Base-by-base conservation (phyloP, 2,113 vertebrate species). In the Zeus faber region DNA sequence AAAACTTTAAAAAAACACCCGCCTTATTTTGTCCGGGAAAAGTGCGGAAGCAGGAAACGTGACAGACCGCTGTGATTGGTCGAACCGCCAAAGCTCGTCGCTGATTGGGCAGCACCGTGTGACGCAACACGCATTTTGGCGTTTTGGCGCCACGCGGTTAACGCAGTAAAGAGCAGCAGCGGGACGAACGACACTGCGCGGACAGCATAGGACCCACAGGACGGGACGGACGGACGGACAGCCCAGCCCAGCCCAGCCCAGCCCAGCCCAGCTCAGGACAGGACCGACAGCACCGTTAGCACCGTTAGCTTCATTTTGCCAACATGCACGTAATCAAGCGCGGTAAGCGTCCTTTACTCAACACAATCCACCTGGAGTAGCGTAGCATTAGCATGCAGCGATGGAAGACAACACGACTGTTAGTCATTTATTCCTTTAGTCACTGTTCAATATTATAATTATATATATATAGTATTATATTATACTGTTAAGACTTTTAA, bases 261-360 rank as follows among this genome's bases (percentile, higher is more conserved):
- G 11, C n/a, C 33, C 11, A 14, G 11, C 33, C n/a, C 6, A 9
- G 33, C 33, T 37, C n/a, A n/a, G n/a, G n/a, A 14, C n/a, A 14
- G 11, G 13, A 14, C 9, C 5, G 33, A 6, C 33, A 37, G n/a
- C n/a, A n/a, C n/a, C n/a, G n/a, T n/a, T n/a, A n/a, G n/a, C n/a
- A n/a, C n/a, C n/a, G n/a, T n/a, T n/a, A n/a, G n/a, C n/a, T n/a
- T n/a, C n/a, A 37, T 41, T 26, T 23, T 48, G 58, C 53, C 44
- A 85, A 64, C 50, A 98, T 96, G 95, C 92, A 94, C 58, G 95
- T 98, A 33, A 87, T 96, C n/a, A 97, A 97, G 74, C 72, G 95
- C 87, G 94, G 95, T 97, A 86, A 54, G 78, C 65, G 46, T 1
- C 4, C 1, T 17, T 2, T 16, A 3, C 49, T 48, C 20, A 14